phyloP scores from a whole-genome alignment of 1,140 invertebrate species.

The Galleria mellonella region DNA sequence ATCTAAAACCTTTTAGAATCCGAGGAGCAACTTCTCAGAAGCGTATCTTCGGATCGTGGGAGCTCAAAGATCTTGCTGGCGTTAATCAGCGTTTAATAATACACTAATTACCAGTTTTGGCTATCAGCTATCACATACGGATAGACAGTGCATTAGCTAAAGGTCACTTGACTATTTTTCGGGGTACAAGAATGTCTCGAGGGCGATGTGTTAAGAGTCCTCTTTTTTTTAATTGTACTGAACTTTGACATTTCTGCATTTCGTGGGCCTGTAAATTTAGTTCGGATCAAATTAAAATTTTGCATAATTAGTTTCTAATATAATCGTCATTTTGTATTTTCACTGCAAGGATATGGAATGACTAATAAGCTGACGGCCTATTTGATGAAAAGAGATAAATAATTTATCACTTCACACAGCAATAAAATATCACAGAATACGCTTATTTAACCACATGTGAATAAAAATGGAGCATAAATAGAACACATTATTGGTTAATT shows the following conservation, averaged over 20 bases:
- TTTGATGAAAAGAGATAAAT: no score
- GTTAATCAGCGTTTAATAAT: constrained; percentile 31
- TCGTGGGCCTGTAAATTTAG: no score
- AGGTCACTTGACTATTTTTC: constrained; percentile 29
- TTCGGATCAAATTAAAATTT: no score
- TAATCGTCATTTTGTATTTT: no score
- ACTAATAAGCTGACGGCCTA: no score
- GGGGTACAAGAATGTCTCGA: constrained; percentile 22
- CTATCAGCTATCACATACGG: constrained; percentile 38
- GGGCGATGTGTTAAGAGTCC: constrained; percentile 2
- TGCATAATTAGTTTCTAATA: background rate
- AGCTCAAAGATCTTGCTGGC: constrained; percentile 37
- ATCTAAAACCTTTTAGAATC: constrained; percentile 69
- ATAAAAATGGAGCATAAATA: no score
- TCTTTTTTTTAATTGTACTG: background rate
- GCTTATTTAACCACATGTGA: no score
- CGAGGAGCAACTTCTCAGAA: constrained; percentile 56
- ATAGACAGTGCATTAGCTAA: constrained; percentile 63
- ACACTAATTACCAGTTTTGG: constrained; percentile 63
- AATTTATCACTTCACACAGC: no score
- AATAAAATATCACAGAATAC: no score
- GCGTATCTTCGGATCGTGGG: constrained; percentile 44
- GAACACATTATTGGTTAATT: no score
- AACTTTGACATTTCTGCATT: no score
- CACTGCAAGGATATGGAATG: no score